Conservation (phyloP, 2,797 vertebrate species). For the Pseudomugil gertrudae region DNA sequence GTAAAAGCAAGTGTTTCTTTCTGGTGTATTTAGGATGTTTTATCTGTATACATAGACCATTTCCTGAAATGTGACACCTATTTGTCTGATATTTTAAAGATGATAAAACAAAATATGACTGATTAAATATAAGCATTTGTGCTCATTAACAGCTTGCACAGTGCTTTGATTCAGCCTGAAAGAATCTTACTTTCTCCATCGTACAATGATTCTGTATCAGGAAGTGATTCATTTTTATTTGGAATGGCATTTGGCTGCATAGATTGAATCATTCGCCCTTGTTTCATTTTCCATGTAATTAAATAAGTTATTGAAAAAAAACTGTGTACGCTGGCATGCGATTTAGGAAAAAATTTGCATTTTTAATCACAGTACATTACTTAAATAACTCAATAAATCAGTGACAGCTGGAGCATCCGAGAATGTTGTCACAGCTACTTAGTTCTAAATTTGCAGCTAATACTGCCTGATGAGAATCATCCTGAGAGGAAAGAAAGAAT, state of each 20-base stretch:
- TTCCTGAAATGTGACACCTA: constrained; percentile 2
- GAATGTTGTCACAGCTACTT: constrained; percentile 78
- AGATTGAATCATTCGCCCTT: constrained; percentile 79
- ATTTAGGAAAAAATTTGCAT: constrained; percentile 81
- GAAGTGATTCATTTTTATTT: constrained; percentile 71
- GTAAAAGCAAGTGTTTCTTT: neutral
- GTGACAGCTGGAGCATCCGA: constrained; percentile 78
- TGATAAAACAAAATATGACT: constrained; percentile 28
- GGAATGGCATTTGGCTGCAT: constrained; percentile 70
- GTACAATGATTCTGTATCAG: constrained; percentile 69
- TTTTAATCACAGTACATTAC: constrained; percentile 86
- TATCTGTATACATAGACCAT: neutral
- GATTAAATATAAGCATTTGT: constrained; percentile 18
- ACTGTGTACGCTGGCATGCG: constrained; percentile 74
- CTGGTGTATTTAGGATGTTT: constrained; percentile 1
- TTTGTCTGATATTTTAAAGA: neutral
- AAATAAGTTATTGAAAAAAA: constrained; percentile 77
- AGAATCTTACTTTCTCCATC: constrained; percentile 46
- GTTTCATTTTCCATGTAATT: constrained; percentile 84
- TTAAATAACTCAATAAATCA: constrained; percentile 84
- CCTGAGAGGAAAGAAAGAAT: constrained; percentile 46
- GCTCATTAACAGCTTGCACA: constrained; percentile 8
- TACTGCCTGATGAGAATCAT: constrained; percentile 67
- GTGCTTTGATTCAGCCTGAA: constrained; percentile 23
- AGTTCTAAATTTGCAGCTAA: constrained; percentile 75